phyloP scores from a whole-genome alignment of 2,888 invertebrate genomes.

The Epinotia brunnichana region DNA sequence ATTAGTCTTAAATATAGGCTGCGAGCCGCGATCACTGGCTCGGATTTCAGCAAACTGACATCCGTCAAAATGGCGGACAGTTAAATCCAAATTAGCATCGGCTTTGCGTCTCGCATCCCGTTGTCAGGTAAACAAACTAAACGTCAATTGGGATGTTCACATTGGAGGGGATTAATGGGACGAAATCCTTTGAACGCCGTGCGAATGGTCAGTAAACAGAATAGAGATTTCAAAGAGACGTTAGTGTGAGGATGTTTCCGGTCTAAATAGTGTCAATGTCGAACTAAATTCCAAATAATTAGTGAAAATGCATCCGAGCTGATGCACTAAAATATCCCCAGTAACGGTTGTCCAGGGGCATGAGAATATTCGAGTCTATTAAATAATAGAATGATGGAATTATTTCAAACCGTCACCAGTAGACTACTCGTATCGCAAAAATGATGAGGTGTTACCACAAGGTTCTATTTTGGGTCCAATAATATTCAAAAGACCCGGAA shows the following conservation, averaged over 20 bases:
- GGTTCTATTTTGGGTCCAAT: neutral
- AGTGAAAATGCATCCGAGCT: neutral
- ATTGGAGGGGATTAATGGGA: slow-evolving; percentile 18
- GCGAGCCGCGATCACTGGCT: slow-evolving; percentile 13
- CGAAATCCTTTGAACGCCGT: slow-evolving; percentile 32
- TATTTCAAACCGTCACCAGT: neutral
- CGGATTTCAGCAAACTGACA: slow-evolving; percentile 48
- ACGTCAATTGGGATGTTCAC: slow-evolving; percentile 25
- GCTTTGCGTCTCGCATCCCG: slow-evolving; percentile 3
- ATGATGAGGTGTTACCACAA: neutral
- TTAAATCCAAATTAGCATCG: slow-evolving; percentile 9
- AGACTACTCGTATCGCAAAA: neutral
- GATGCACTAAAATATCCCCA: neutral
- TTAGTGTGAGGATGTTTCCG: slow-evolving; percentile 13
- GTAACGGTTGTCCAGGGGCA: neutral
- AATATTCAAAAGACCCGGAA: too few relatives aligned
- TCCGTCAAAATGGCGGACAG: slow-evolving; percentile 48
- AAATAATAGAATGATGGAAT: neutral
- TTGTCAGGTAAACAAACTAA: slow-evolving; percentile 24
- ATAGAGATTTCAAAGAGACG: slow-evolving; percentile 14
- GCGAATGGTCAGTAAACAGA: slow-evolving; percentile 24
- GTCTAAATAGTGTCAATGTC: neutral
- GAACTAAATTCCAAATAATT: too few relatives aligned
- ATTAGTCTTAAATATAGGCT: neutral
- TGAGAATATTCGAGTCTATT: neutral